Evolutionary conservation across 2,888 invertebrate species (phyloP).

Genomic region (Euplagia quadripunctaria): DNA sequence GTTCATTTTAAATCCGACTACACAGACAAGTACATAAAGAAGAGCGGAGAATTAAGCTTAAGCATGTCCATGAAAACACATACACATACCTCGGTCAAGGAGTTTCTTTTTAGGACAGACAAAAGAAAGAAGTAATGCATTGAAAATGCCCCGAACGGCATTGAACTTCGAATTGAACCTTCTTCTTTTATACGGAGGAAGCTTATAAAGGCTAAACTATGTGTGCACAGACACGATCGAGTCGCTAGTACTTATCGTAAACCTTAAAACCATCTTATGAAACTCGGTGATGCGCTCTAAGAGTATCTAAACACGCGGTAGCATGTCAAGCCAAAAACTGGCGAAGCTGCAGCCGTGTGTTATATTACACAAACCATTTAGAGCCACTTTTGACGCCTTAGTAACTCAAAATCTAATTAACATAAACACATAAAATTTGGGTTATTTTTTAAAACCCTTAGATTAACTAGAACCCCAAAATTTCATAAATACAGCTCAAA

Average conservation of each 20-base stretch:
- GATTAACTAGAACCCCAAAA: too few species aligned
- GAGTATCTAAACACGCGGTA: background rate
- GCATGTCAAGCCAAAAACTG: too few species aligned
- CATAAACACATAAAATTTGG: too few species aligned
- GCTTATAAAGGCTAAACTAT: background rate
- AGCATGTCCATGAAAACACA: background rate
- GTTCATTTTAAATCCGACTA: background rate
- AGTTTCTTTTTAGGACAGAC: too few species aligned
- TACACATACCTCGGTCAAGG: background rate
- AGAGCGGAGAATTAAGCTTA: background rate
- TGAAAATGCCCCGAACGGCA: background rate
- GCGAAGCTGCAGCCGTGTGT: too few species aligned
- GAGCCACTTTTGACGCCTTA: too few species aligned
- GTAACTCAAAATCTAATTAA: too few species aligned
- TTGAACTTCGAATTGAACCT: background rate
- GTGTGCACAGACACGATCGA: background rate
- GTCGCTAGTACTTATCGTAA: background rate
- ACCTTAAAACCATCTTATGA: background rate
- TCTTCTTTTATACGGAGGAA: background rate
- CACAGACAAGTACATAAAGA: background rate
- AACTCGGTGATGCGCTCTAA: background rate
- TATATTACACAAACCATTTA: too few species aligned
- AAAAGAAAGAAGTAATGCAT: background rate
- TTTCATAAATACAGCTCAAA: too few species aligned
- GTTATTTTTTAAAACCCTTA: too few species aligned